Conservation (phyloP, 2,113 vertebrate genomes). For the Colossoma macropomum region DNA sequence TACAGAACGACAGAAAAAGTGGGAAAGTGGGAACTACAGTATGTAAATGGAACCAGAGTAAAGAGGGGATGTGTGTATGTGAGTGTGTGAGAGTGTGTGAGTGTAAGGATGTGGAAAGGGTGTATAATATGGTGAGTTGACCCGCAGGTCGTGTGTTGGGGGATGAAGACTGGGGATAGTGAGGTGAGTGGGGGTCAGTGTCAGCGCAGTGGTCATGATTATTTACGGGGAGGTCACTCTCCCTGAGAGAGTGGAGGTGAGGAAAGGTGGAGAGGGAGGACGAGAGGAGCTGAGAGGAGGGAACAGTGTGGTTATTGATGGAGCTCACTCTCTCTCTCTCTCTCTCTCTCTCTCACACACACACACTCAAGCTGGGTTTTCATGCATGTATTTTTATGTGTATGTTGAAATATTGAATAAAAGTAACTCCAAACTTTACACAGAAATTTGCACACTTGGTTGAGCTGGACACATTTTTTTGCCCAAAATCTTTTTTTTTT, state of each 20-base stretch:
- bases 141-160: slow-evolving; percentile 54
- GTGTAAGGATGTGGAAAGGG: slow-evolving; percentile 49
- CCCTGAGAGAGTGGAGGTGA: slow-evolving; percentile 78
- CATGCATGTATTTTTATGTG: too few species aligned
- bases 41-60: slow-evolving; percentile 49
- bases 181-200: slow-evolving; percentile 37
- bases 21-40: slow-evolving; percentile 45
- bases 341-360: slow-evolving; percentile 34
- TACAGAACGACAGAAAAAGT: not conserved
- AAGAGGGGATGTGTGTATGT: not conserved
- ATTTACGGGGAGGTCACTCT: slow-evolving; percentile 76
- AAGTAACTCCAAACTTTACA: too few species aligned
- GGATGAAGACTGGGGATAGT: slow-evolving; percentile 55
- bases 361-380: not conserved
- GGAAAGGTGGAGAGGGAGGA: slow-evolving; percentile 70
- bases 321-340: slow-evolving; percentile 38
- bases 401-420: too few species aligned
- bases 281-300: slow-evolving; percentile 68
- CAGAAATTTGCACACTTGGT: too few species aligned
- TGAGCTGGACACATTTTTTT: too few species aligned
- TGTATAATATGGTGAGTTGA: slow-evolving; percentile 60
- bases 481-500: too few species aligned
- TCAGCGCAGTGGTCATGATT: slow-evolving; percentile 81
- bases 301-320: slow-evolving; percentile 71
- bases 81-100: not conserved